Conservation (phyloP, 1,140 invertebrate genomes). For the Archivesica marissinica region DNA sequence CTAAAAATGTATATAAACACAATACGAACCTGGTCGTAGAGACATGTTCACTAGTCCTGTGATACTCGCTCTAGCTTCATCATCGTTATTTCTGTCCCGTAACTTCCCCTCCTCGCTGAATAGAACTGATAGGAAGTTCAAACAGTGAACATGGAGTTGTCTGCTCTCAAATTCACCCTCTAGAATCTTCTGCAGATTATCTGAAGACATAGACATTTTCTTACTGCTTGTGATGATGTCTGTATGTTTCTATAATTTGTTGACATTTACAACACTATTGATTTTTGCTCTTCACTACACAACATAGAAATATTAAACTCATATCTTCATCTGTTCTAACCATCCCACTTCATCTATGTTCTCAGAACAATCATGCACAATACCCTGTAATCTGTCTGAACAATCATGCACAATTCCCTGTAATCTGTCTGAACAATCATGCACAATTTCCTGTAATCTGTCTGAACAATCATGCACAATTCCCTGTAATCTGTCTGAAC, state of each 20-base stretch:
- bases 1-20: too few species aligned
- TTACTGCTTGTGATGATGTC: background rate
- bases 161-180: constrained; percentile 63
- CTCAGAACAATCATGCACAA: too few species aligned
- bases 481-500: too few species aligned
- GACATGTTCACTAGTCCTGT: constrained; percentile 38
- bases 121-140: constrained; percentile 75
- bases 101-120: constrained; percentile 75
- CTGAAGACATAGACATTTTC: constrained; percentile 54
- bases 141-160: constrained; percentile 65
- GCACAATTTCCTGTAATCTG: too few species aligned
- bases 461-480: too few species aligned
- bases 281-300: background rate
- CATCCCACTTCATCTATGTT: too few species aligned
- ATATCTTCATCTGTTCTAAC: too few species aligned
- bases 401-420: too few species aligned
- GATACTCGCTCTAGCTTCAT: constrained; percentile 2
- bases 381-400: too few species aligned
- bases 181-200: constrained; percentile 67
- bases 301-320: background rate
- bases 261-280: background rate
- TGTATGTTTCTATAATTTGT: background rate
- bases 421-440: too few species aligned
- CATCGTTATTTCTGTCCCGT: constrained; percentile 61
- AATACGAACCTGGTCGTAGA: constrained; percentile 58